These are phyloP conservation scores for Nemoura dubitans DNA, from an alignment of 2,888 invertebrate genomes.

Conservation along the genomic window DNA sequence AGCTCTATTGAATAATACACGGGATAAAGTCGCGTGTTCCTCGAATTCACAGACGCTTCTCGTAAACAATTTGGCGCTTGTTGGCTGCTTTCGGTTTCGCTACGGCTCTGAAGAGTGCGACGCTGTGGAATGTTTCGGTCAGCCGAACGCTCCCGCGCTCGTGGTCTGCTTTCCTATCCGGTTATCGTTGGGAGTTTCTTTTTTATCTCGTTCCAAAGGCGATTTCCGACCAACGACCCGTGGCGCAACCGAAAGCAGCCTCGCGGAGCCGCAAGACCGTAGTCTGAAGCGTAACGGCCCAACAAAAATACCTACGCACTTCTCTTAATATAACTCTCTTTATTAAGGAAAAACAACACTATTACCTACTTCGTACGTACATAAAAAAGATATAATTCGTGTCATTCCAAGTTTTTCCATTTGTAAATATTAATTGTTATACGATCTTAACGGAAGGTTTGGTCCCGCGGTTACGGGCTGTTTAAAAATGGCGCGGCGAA, in stretches of 20 bases:
- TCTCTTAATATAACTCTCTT: constrained; percentile 34
- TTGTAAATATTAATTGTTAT: constrained; percentile 33
- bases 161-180: too few relatives aligned
- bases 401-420: constrained; percentile 29
- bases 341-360: constrained; percentile 24
- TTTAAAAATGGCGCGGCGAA: neutral
- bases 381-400: neutral
- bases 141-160: too few relatives aligned
- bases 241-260: neutral
- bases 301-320: constrained; percentile 28
- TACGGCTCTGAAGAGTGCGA: too few relatives aligned
- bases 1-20: too few relatives aligned
- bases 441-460: neutral
- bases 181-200: too few relatives aligned
- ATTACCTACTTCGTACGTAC: constrained; percentile 4
- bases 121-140: too few relatives aligned
- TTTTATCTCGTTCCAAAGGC: too few relatives aligned
- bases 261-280: neutral
- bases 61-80: too few relatives aligned
- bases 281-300: neutral
- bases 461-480: neutral
- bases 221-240: neutral
- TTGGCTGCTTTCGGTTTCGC: too few relatives aligned
- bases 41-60: too few relatives aligned
- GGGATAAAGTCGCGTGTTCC: too few relatives aligned